Base-by-base conservation (phyloP, 92 coral and sea anemone genomes). In the Actinostola sp. region DNA sequence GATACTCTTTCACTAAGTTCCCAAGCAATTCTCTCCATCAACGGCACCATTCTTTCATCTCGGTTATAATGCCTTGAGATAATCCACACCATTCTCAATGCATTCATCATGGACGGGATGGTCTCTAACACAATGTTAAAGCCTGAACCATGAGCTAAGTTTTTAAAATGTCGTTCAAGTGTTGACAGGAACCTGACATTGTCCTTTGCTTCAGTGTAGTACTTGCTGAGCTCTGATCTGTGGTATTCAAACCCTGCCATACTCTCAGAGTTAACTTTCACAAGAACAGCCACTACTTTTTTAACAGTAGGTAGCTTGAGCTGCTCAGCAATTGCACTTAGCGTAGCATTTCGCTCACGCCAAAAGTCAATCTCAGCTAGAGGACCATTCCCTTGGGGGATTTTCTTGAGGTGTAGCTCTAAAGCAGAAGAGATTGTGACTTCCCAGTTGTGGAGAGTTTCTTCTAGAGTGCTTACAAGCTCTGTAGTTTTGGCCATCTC, bases 11-110 rank as follows among this genome's bases (percentile, higher is more conserved):
- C 99, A 41, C 97, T 92, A 15, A 95, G 91, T 45, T 95, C 99
- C 99, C 99, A 95, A 12, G 99, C 99, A 69, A 95, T 88, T 69
- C 99, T 91, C 82, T 95, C 99, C 99, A 95, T 95, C 70, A 95
- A 66, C 0, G 99, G 99, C 6, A 95, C 99, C 97, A 95, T 95
- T 63, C 99, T 91, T 67, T 95, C 99, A 67, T 95, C 99, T 58
- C 99, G 88, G 77, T 95, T 95, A 67, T 95, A 95, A 77, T 95
- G 99, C 8, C 99, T 80, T 28, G 99, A 95, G 39, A 95, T 95
- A 26, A 95, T 92, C 99, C 99, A 95, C 45, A 95, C 99, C 99
- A 95, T 95, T 48, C 99, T 72, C 76, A 95, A 65, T 5, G 99
- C 99, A 72, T 95, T 95, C 99, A 95, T 95, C 92, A 95, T 86